Base-by-base conservation (phyloP, 2,888 invertebrate genomes). In the Hirtodrosophila confusa region DNA sequence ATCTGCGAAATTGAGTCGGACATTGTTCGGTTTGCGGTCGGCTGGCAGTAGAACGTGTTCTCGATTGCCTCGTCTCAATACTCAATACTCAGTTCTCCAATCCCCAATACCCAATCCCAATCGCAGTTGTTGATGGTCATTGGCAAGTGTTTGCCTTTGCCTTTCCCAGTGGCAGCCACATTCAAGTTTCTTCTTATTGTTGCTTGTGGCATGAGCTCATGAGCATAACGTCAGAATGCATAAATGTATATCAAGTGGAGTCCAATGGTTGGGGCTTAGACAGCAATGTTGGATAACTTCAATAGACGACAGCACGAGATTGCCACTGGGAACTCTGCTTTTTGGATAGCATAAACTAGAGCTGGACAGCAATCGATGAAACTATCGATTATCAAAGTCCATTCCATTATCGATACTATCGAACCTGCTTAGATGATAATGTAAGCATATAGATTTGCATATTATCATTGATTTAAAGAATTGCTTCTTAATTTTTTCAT, bases 1-100 rank as follows among this genome's bases (percentile, higher is more conserved):
- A 86, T 80, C 83, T 80, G 69, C 67, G 69, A 83, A 78, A 84
- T 86, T 86, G 83, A 84, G 68, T 86, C 76, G 80, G 86, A 84
- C 83, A 86, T 80, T 83, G 86, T 83, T 83, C 69, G 83, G 83
- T 78, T 76, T 85, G 85, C 44, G 85, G 82, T 78, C 69, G 68
- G 39, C 39, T 54, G 66, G 39, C 43, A 6, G 33, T 50, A 44
- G 68, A 70, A 70, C 61, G 74, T 77, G 79, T 72, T 70, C 48
- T 67, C 31, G 51, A 37, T 51, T 43, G 36, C 23, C 48, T 40
- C 33, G 17, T 56, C 62, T 56, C 44, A 27, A 36, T 31, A 2
- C 27, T 27, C 27, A 27, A 31, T 31, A 8, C 31, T 31, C 7
- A 4, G 9, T 8, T 31, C 8, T 9, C 7, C 31, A 31, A 8